These are phyloP conservation scores for Oppia nitens DNA, from an alignment of 1,140 invertebrate species.

Conservation along the genomic window DNA sequence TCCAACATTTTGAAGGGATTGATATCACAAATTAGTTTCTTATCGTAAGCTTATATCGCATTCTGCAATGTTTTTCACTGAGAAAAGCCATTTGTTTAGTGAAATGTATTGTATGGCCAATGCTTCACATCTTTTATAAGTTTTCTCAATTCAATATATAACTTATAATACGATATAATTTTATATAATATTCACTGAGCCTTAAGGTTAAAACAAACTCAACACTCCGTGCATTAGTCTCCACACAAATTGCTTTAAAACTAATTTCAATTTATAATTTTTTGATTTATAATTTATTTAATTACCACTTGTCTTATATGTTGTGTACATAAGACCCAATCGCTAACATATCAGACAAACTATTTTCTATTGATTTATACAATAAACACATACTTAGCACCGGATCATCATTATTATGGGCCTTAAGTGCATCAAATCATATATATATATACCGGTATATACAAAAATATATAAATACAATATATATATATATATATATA, in stretches of 20 bases:
- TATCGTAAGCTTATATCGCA: background rate
- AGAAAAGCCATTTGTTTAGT: background rate
- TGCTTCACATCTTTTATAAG: background rate
- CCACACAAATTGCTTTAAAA: background rate
- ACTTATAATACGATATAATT: background rate
- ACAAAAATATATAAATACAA: no score
- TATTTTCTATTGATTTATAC: background rate
- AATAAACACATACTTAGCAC: background rate
- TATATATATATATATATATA: no score
- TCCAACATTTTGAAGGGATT: background rate
- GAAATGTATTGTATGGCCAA: background rate
- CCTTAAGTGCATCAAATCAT: no score
- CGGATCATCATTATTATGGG: background rate
- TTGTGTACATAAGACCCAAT: background rate
- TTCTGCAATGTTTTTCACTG: background rate
- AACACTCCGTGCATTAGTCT: background rate
- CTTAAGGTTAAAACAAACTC: background rate
- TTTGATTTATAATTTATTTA: background rate
- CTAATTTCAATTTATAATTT: background rate
- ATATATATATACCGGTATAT: no score
- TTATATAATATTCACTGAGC: background rate
- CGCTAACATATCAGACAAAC: no score
- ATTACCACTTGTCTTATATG: background rate
- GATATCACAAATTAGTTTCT: background rate
- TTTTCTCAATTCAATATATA: no score